Base-by-base conservation (phyloP, 2,888 invertebrate genomes). In the Congeria kusceri region DNA sequence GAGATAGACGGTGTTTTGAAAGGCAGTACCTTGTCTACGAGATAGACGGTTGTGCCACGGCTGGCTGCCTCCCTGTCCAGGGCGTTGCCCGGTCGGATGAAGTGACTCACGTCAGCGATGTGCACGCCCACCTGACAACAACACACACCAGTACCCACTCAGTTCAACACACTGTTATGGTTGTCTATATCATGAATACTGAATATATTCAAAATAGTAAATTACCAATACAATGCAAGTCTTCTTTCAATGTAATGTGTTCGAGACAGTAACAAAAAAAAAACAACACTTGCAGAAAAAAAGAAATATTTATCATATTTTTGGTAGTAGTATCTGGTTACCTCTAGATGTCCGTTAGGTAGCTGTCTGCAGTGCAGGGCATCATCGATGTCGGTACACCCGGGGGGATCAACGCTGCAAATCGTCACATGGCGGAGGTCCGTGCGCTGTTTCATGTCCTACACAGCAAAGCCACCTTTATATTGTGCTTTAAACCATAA, bases 321-420 rank as follows among this genome's bases (percentile, higher is more conserved):
- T 15, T 39, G 39, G 39, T 13, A 15, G 9, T 13, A 39, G 9
- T 11, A 66, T n/a, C 1, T 13, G 9, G 39, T 39, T 61, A 89
- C 96, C 94, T 98, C 96, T 61, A 95, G 95, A 88, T 96, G 96
- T 3, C 96, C 96, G 90, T 96, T 96, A 0, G 95, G 94, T 27
- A 98, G 93, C 49, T 95, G 94, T 25, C 96, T 95, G 88, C 98
- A 98, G 94, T 99, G 99, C 1, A 99, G 94, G 0, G 99, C 99
- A 93, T 99, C 99, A 92, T 99, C 99, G 83, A 99, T 99, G 93
- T 99, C 99, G 0, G 99, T 99, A 93, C 99, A 99, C 0, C 99
- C 99, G 0, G 98, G 98, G 2, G 99, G 99, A 95, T 99, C 99
- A 0, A 99, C 98, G 0, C 98, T 98, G 91, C 98, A 99, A 57